A percentile compares a stretch with the other conserved stretches of the same genome.
phyloP scores from a whole-genome alignment of 2,797 vertebrate genomes.

The Argyrosomus regius region DNA sequence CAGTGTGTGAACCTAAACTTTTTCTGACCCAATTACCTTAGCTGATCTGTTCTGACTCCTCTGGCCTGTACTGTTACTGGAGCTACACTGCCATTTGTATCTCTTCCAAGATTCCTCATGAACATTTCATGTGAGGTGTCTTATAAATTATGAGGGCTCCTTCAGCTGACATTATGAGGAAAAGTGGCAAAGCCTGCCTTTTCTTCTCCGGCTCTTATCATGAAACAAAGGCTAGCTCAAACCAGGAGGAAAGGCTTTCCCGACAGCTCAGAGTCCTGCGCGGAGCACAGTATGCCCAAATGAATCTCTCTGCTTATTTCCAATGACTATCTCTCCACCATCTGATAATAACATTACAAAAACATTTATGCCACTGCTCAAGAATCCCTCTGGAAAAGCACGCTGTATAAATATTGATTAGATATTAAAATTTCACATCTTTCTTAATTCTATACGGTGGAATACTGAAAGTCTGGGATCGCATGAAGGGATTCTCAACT shows the following conservation, averaged over 20 bases:
- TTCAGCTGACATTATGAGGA: slow-evolving; percentile 77
- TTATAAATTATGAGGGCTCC: slow-evolving; percentile 84
- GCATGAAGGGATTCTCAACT: slow-evolving; percentile 56
- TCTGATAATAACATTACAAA: slow-evolving; percentile 66
- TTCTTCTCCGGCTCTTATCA: slow-evolving; percentile 67
- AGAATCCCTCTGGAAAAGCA: slow-evolving; percentile 61
- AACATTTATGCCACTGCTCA: slow-evolving; percentile 63
- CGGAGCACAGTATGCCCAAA: slow-evolving; percentile 55
- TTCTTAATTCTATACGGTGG: slow-evolving; percentile 66
- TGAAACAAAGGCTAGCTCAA: slow-evolving; percentile 74
- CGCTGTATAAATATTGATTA: slow-evolving; percentile 78
- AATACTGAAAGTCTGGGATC: slow-evolving; percentile 44
- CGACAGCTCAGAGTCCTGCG: slow-evolving; percentile 64
- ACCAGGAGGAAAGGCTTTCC: slow-evolving; percentile 57
- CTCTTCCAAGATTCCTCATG: slow-evolving; percentile 84
- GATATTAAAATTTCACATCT: slow-evolving; percentile 71
- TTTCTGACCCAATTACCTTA: slow-evolving; percentile 82
- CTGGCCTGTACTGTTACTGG: slow-evolving; percentile 63
- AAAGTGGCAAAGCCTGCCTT: slow-evolving; percentile 71
- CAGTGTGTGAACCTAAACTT: slow-evolving; percentile 69
- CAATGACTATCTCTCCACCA: slow-evolving; percentile 39
- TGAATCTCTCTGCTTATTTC: slow-evolving; percentile 63
- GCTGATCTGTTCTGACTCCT: slow-evolving; percentile 63
- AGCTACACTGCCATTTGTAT: slow-evolving; percentile 70
- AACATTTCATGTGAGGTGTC: slow-evolving; percentile 84